Evolutionary conservation across 2,888 invertebrate genomes (phyloP).

Genomic region (Dinocampus coccinellae): DNA sequence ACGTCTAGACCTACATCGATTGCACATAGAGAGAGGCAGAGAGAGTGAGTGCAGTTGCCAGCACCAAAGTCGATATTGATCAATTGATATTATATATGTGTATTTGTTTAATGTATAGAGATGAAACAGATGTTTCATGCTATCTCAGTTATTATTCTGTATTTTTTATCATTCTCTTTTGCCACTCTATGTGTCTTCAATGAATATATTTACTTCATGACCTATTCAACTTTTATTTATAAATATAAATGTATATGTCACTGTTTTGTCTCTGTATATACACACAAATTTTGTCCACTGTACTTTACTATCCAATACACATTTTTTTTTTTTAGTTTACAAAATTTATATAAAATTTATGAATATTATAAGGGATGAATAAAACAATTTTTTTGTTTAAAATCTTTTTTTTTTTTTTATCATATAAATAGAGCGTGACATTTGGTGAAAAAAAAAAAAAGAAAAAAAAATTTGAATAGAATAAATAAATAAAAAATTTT

Average conservation of each 20-base stretch:
- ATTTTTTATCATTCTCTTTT: background rate
- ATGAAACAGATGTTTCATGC: background rate
- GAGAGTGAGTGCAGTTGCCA: background rate
- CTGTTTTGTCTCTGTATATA: background rate
- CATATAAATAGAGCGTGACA: background rate
- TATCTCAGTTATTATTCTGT: background rate
- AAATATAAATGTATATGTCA: background rate
- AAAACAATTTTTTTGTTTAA: too few relatives aligned
- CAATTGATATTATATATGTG: background rate
- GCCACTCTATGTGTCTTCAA: background rate
- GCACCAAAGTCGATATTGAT: constrained; percentile 12
- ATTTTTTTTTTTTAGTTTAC: background rate
- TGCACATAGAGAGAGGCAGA: background rate
- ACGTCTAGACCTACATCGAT: constrained; percentile 12
- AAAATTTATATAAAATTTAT: background rate
- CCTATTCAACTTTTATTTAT: background rate
- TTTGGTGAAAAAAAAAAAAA: background rate
- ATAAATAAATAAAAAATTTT: background rate
- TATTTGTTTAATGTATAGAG: background rate
- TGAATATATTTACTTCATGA: constrained; percentile 2
- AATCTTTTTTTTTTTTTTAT: too few relatives aligned
- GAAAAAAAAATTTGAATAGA: background rate
- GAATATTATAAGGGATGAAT: too few relatives aligned
- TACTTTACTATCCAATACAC: background rate
- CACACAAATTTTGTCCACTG: background rate